Evolutionary conservation across 2,113 vertebrate genomes (phyloP).

Genomic region (Callospermophilus lateralis): DNA sequence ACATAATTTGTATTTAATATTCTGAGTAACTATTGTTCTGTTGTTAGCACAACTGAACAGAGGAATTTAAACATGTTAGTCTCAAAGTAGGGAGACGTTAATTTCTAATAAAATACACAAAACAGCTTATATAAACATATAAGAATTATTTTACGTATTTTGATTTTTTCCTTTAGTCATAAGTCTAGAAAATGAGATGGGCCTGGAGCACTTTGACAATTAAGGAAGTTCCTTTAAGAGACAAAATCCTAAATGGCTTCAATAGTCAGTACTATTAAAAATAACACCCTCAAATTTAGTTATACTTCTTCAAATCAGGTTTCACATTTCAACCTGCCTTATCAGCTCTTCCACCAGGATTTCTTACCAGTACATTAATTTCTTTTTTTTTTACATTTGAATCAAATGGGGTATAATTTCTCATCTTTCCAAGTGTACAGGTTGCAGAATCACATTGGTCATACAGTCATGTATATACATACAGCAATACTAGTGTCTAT

Average conservation of each 20-base stretch:
- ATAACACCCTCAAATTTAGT: background rate
- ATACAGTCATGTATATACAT: too few relatives aligned
- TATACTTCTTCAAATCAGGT: background rate
- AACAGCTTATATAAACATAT: background rate
- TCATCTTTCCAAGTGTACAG: too few relatives aligned
- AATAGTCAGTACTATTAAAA: background rate
- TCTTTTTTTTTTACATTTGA: too few relatives aligned
- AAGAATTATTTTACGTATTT: background rate
- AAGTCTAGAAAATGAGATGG: background rate
- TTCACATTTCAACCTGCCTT: background rate
- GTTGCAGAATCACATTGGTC: too few relatives aligned
- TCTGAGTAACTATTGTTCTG: background rate
- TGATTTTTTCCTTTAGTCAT: background rate
- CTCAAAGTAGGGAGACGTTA: background rate
- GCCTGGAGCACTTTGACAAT: background rate
- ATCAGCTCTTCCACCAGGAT: background rate
- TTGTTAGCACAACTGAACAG: background rate
- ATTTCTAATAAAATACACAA: conserved; percentile 2
- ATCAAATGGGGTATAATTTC: too few relatives aligned
- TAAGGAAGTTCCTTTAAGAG: conserved; percentile 5
- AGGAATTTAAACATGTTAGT: background rate
- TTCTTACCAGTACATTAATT: background rate
- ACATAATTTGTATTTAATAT: conserved; percentile 71
- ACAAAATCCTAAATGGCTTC: background rate
- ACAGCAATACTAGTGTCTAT: too few relatives aligned